phyloP scores from a whole-genome alignment of 2,888 invertebrate species.

The Keiferia lycopersicella region DNA sequence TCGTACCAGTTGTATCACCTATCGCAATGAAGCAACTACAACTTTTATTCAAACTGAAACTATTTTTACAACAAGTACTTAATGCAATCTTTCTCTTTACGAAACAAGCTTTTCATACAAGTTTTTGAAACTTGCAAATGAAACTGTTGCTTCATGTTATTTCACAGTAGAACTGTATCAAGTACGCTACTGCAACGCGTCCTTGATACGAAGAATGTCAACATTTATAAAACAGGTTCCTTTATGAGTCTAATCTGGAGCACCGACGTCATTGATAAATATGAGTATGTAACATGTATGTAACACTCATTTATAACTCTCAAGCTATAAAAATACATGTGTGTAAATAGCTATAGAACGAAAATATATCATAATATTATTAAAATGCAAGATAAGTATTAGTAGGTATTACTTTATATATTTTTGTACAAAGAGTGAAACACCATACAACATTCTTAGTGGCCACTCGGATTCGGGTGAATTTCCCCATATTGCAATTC shows the following conservation, averaged over 20 bases:
- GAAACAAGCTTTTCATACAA: neutral
- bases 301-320: neutral
- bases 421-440: too few relatives aligned
- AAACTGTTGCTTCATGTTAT: neutral
- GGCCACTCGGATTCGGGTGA: too few relatives aligned
- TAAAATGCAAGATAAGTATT: too few relatives aligned
- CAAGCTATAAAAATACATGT: neutral
- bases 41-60: neutral
- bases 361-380: too few relatives aligned
- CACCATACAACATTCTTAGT: too few relatives aligned
- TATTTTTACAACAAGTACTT: neutral
- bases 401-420: too few relatives aligned
- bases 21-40: too few relatives aligned
- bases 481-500: too few relatives aligned
- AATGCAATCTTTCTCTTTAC: neutral
- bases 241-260: conserved; percentile 2
- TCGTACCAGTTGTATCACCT: too few relatives aligned
- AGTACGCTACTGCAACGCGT: neutral
- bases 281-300: neutral
- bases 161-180: conserved; percentile 1
- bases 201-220: conserved; percentile 15
- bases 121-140: neutral
- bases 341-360: too few relatives aligned
- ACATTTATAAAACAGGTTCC: conserved; percentile 14
- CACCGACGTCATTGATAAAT: neutral